These are phyloP conservation scores for Sus cebifrons DNA, from an alignment of 2,797 vertebrate genomes.

Conservation along the genomic window DNA sequence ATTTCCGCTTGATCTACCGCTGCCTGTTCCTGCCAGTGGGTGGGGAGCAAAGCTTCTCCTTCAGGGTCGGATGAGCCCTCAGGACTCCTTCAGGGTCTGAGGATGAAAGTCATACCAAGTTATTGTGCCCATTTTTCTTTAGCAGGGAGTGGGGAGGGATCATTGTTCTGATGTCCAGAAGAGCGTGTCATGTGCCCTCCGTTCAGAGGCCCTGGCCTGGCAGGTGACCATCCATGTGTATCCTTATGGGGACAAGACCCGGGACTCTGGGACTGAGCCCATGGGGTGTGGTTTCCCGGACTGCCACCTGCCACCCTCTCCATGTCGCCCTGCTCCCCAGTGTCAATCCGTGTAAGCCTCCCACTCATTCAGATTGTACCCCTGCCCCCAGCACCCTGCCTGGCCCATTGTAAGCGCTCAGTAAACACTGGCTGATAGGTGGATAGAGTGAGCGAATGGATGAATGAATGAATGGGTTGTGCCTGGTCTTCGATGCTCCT, in stretches of 20 bases:
- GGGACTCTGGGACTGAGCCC: background rate
- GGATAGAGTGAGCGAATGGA: background rate
- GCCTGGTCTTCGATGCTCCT: background rate
- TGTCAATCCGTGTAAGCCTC: background rate
- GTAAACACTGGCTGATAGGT: background rate
- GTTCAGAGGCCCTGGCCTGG: background rate
- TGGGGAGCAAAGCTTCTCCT: background rate
- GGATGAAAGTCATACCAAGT: background rate
- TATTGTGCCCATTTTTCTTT: background rate
- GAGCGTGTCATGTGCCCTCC: background rate
- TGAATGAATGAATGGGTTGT: background rate
- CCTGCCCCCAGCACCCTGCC: background rate
- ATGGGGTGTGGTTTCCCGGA: background rate
- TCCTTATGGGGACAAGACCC: background rate
- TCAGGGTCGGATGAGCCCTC: background rate
- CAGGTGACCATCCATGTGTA: background rate
- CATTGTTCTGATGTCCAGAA: background rate
- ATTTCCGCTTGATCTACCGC: background rate
- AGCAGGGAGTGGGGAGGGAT: background rate
- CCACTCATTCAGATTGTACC: background rate
- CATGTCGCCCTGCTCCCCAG: fast-evolving
- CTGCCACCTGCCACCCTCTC: background rate
- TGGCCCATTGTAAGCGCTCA: fast-evolving
- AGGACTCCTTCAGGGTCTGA: background rate
- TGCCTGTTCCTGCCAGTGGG: background rate